phyloP scores from a whole-genome alignment of 2,113 vertebrate species.

The Taxidea taxus region DNA sequence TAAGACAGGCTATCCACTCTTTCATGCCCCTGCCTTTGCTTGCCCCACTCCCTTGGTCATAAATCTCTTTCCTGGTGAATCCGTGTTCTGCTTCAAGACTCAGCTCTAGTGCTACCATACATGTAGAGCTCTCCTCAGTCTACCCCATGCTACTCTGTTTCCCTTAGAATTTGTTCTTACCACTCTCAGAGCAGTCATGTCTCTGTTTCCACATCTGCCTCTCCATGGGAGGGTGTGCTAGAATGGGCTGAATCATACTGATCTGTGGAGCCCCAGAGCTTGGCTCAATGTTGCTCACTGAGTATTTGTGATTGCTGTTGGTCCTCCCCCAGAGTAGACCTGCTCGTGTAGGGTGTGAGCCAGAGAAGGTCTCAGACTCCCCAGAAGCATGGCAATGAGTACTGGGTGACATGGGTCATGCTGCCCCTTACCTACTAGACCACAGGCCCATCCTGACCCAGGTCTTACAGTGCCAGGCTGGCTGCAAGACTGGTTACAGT shows the following conservation, averaged over 20 bases:
- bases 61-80: neutral
- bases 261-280: neutral
- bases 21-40: neutral
- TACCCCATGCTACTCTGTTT: neutral
- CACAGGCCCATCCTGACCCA: neutral
- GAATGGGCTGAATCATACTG: rapidly evolving
- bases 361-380: neutral
- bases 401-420: neutral
- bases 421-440: neutral
- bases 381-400: neutral
- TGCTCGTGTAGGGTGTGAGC: neutral
- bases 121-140: neutral
- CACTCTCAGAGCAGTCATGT: neutral
- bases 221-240: neutral
- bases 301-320: neutral
- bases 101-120: neutral
- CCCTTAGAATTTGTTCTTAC: neutral
- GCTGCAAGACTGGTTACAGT: too few relatives aligned
- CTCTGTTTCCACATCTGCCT: neutral
- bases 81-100: neutral
- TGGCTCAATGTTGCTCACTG: neutral
- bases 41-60: neutral
- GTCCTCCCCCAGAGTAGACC: neutral
- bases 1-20: neutral
- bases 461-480: neutral